Percentiles rank a stretch among this genome's conserved stretches.
Evolutionary conservation across 2,113 vertebrate genomes (phyloP).

Genomic region (Vombatus ursinus): DNA sequence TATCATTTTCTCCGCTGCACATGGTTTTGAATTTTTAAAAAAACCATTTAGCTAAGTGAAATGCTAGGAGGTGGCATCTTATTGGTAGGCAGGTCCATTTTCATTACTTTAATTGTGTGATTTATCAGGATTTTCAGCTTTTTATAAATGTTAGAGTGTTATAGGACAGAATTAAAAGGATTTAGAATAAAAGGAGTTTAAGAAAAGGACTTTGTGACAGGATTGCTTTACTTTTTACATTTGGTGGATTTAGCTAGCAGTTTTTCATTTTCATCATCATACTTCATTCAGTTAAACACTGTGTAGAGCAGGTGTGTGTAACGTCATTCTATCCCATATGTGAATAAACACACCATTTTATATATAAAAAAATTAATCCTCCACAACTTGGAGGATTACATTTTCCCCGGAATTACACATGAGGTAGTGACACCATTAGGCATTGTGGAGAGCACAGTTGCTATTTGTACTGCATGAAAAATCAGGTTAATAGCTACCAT

Average conservation of each 20-base stretch:
- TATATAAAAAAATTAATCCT: conserved; percentile 86
- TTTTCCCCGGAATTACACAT: conserved; percentile 48
- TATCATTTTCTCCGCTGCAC: conserved; percentile 63
- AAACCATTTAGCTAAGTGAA: conserved; percentile 79
- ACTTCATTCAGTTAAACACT: conserved; percentile 82
- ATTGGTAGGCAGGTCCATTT: conserved; percentile 83
- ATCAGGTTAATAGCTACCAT: conserved; percentile 61
- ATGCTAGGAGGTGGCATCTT: conserved; percentile 79
- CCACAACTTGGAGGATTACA: conserved; percentile 85
- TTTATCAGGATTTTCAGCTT: conserved; percentile 91
- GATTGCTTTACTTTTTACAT: conserved; percentile 88
- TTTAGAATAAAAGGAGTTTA: conserved; percentile 89
- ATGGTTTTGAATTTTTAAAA: conserved; percentile 65
- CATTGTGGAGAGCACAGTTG: conserved; percentile 68
- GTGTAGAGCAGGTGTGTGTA: conserved; percentile 85
- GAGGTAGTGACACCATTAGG: conserved; percentile 82
- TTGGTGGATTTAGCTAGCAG: conserved; percentile 85
- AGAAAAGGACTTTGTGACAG: conserved; percentile 88
- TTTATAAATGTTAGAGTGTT: conserved; percentile 89
- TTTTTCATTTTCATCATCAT: conserved; percentile 85
- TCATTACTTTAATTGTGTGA: conserved; percentile 92
- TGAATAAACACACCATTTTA: conserved; percentile 83
- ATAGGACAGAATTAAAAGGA: conserved; percentile 91
- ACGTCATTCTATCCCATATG: conserved; percentile 80
- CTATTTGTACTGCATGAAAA: conserved; percentile 73